These are phyloP conservation scores for Miniopterus natalensis DNA, from an alignment of 2,113 vertebrate species.

Conservation along the genomic window DNA sequence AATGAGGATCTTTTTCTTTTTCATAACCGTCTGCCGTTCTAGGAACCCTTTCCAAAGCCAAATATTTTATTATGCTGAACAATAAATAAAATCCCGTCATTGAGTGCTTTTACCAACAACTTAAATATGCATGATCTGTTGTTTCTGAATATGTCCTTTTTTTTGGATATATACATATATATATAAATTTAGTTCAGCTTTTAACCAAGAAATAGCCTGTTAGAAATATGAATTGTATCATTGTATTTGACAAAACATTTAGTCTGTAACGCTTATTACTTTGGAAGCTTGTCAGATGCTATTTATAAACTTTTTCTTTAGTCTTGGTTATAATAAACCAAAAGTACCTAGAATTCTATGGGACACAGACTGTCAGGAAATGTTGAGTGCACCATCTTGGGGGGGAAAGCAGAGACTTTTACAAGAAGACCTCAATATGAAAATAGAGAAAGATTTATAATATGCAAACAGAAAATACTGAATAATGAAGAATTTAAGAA, in stretches of 20 bases:
- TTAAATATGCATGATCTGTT: slow-evolving; percentile 53
- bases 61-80: slow-evolving; percentile 34
- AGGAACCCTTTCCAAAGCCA: slow-evolving; percentile 38
- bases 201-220: slow-evolving; percentile 72
- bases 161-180: neutral
- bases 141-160: slow-evolving; percentile 31
- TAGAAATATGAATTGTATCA: slow-evolving; percentile 66
- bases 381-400: slow-evolving; percentile 73
- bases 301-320: slow-evolving; percentile 77
- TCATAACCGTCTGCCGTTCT: slow-evolving; percentile 48
- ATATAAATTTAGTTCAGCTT: neutral
- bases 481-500: slow-evolving; percentile 69
- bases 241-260: slow-evolving; percentile 73
- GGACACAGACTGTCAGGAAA: slow-evolving; percentile 78
- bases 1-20: slow-evolving; percentile 49
- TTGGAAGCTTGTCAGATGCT: slow-evolving; percentile 69
- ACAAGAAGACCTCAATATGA: slow-evolving; percentile 75
- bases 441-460: slow-evolving; percentile 70
- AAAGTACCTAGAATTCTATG: slow-evolving; percentile 85
- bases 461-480: slow-evolving; percentile 70
- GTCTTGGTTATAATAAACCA: slow-evolving; percentile 72
- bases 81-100: slow-evolving; percentile 55
- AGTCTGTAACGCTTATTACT: slow-evolving; percentile 65
- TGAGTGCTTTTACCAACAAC: slow-evolving; percentile 45
- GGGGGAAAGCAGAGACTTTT: slow-evolving; percentile 67